Base-by-base conservation (phyloP, 2,888 invertebrate genomes). In the Eumacrocentrus americanus region DNA sequence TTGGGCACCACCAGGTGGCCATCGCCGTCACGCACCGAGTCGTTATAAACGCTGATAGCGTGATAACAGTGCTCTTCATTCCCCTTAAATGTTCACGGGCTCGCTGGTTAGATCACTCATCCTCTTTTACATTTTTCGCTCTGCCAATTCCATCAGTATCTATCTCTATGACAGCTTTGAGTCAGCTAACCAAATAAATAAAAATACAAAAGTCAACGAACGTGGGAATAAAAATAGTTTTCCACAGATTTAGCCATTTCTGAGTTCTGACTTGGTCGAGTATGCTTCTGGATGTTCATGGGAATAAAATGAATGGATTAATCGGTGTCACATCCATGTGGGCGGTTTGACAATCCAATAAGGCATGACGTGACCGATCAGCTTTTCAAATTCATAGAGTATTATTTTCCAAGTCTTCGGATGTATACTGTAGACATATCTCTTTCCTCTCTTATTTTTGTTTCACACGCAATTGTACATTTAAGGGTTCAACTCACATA, bases 311-410 rank as follows among this genome's bases (percentile, higher is more conserved):
- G 46, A 51, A 70, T 71, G 65, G 68, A 70, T 70, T 65, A 71
- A 70, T 70, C 58, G 51, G 63, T 61, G 63, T 47, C 62, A 60
- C 65, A 51, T 54, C 62, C 62, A 78, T 79, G 78, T 75, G 79
- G 79, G 77, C 72, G 77, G 73, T 69, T 75, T 74, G 75, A 79
- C 74, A 72, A 65, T 60, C 73, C 74, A 78, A 76, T 78, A 76
- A 77, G 70, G 70, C 76, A 72, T 74, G 74, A 75, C 75, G 72
- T 69, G 72, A 75, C 69, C 74, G 75, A 78, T 78, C 79, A 72
- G 73, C 72, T 78, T 75, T 23, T 20, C 20, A 44, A 9, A 16
- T 40, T 40, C 18, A 14, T 20, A 53, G 62, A 67, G 64, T 68
- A 67, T 71, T 72, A 70, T 62, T 63, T 66, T 57, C 55, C 63